Conservation (phyloP, 92 coral and sea anemone genomes). For the Phymanthus crucifer region DNA sequence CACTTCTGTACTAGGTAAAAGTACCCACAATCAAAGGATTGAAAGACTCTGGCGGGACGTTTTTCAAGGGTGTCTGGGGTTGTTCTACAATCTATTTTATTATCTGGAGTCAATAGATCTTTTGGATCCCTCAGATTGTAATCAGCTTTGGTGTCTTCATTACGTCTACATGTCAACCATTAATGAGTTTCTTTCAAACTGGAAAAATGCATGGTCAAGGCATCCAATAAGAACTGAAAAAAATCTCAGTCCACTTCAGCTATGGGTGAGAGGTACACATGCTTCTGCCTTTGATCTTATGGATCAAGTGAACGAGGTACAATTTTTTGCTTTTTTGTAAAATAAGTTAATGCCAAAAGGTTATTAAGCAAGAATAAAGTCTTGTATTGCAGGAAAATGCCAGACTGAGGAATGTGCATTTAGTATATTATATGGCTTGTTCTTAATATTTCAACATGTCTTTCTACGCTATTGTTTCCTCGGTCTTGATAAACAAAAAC, state of each 20-base stretch:
- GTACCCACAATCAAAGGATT: slow-evolving; percentile 34
- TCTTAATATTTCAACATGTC: neutral
- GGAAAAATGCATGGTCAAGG: slow-evolving; percentile 37
- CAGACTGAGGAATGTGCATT: too few relatives aligned
- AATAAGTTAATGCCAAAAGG: too few relatives aligned
- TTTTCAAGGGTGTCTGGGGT: slow-evolving; percentile 24
- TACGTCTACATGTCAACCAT: slow-evolving; percentile 34
- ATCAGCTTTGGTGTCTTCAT: slow-evolving; percentile 46
- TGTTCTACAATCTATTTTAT: slow-evolving; percentile 36
- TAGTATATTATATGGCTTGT: too few relatives aligned
- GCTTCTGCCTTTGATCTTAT: too few relatives aligned
- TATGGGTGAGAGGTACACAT: slow-evolving; percentile 12
- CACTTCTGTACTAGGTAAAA: too few relatives aligned
- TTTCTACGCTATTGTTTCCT: neutral
- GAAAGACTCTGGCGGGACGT: slow-evolving; percentile 57
- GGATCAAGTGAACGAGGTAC: too few relatives aligned
- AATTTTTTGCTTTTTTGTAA: too few relatives aligned
- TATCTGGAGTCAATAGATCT: slow-evolving; percentile 22
- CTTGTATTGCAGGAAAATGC: too few relatives aligned
- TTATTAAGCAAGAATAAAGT: too few relatives aligned
- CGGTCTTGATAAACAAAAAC: neutral
- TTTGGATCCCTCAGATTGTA: slow-evolving; percentile 30
- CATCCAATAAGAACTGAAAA: slow-evolving; percentile 42
- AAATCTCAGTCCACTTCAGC: slow-evolving; percentile 15
- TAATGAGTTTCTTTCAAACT: slow-evolving; percentile 20